Evolutionary conservation across 2,797 vertebrate species (phyloP).

Genomic region (Hemibagrus guttatus): DNA sequence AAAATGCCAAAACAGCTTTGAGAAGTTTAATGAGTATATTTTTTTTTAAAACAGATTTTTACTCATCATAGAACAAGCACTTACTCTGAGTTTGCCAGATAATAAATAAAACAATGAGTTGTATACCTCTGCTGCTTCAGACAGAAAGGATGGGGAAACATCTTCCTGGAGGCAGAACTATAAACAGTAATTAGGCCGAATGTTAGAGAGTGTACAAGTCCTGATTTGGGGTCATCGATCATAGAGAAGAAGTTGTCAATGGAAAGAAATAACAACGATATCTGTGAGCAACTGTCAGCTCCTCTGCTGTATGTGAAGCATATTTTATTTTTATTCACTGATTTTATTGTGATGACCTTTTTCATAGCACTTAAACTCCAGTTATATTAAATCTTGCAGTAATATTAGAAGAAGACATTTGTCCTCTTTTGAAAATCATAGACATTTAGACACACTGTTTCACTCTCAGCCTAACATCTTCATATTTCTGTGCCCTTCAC

Average conservation of each 20-base stretch:
- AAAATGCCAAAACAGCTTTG: background rate
- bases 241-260: background rate
- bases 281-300: background rate
- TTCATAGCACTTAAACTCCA: background rate
- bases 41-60: background rate
- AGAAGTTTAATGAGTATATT: background rate
- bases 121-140: background rate
- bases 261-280: background rate
- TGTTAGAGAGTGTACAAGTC: background rate
- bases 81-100: background rate
- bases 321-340: conserved; percentile 2
- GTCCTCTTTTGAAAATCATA: background rate
- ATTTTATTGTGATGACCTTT: background rate
- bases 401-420: background rate
- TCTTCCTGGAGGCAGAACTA: background rate
- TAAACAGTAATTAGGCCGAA: background rate
- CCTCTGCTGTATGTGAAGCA: background rate
- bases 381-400: background rate
- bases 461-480: background rate
- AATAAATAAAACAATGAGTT: background rate
- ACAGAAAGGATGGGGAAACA: background rate
- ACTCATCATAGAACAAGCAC: background rate
- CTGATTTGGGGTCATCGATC: background rate
- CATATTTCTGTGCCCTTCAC: background rate
- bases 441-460: background rate